Percentiles rank a stretch among this genome's conserved stretches.
These are phyloP conservation scores for Cheilosia scutellata DNA, from an alignment of 2,888 invertebrate species.

Conservation along the genomic window DNA sequence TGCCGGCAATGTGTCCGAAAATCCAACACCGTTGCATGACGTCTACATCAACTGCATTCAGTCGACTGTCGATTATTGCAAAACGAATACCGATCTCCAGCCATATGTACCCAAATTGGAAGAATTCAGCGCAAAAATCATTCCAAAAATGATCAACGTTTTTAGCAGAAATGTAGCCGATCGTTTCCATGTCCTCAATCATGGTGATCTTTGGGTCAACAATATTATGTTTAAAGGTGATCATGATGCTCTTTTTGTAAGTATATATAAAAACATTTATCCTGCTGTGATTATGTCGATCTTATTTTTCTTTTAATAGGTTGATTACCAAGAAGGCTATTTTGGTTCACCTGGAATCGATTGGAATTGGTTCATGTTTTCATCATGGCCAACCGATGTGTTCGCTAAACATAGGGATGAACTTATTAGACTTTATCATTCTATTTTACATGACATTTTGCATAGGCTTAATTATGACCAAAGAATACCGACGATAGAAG, in stretches of 20 bases:
- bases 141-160: constrained; percentile 79
- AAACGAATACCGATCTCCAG: constrained; percentile 75
- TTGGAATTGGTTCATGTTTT: constrained; percentile 80
- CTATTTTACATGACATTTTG: constrained; percentile 76
- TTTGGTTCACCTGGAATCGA: constrained; percentile 81
- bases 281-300: background rate
- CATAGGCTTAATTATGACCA: constrained; percentile 77
- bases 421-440: constrained; percentile 78
- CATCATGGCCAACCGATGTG: constrained; percentile 78
- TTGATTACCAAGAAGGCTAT: constrained; percentile 81
- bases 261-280: constrained; percentile 7
- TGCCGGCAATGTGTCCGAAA: constrained; percentile 78
- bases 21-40: constrained; percentile 78
- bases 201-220: constrained; percentile 85
- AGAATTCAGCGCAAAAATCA: constrained; percentile 77
- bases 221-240: constrained; percentile 84
- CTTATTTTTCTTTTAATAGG: constrained; percentile 65
- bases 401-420: constrained; percentile 77
- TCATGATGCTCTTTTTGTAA: constrained; percentile 82
- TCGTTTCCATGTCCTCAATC: constrained; percentile 84
- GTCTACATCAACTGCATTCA: constrained; percentile 78
- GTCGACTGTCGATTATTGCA: constrained; percentile 78
- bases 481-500: constrained; percentile 78
- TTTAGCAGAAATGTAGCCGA: constrained; percentile 77
- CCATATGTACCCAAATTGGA: constrained; percentile 77